phyloP scores from a whole-genome alignment of 2,113 vertebrate species.

The Sylvietta virens region DNA sequence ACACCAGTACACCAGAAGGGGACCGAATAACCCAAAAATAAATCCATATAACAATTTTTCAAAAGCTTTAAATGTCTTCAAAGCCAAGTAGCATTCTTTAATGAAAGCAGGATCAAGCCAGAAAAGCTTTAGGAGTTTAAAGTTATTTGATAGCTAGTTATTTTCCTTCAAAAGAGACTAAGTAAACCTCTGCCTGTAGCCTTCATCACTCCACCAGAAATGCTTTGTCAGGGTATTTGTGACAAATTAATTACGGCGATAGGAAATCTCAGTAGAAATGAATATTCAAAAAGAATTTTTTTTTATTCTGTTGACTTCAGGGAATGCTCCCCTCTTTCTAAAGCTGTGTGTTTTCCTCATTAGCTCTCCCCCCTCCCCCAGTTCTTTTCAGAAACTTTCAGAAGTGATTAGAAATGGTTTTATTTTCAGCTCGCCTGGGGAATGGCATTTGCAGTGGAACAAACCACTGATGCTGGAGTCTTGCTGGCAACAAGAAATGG shows the following conservation, averaged over 20 bases:
- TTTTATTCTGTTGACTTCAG: slow-evolving; percentile 20
- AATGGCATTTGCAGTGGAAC: slow-evolving; percentile 23
- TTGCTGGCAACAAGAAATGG: neutral
- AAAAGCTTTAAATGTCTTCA: slow-evolving; percentile 6
- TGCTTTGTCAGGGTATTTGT: slow-evolving; percentile 53
- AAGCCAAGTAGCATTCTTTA: slow-evolving; percentile 27
- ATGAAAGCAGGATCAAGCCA: slow-evolving; percentile 15
- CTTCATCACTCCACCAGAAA: slow-evolving; percentile 33
- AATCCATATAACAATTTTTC: neutral
- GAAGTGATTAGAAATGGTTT: slow-evolving; percentile 40
- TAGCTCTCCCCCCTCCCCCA: neutral
- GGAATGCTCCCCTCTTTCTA: neutral
- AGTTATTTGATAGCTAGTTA: slow-evolving; percentile 49
- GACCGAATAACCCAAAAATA: neutral
- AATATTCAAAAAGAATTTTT: neutral
- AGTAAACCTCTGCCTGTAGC: slow-evolving; percentile 52
- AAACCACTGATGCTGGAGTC: neutral
- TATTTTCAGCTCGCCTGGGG: slow-evolving; percentile 13
- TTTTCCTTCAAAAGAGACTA: slow-evolving; percentile 41
- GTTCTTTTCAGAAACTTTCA: slow-evolving; percentile 23
- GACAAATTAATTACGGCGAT: slow-evolving; percentile 61
- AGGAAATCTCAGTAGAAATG: slow-evolving; percentile 6
- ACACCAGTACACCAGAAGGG: neutral
- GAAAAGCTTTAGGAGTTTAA: slow-evolving; percentile 30
- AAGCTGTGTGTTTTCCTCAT: slow-evolving; percentile 5